Base-by-base conservation (phyloP, 1,140 invertebrate genomes). In the Drosophila novamexicana region DNA sequence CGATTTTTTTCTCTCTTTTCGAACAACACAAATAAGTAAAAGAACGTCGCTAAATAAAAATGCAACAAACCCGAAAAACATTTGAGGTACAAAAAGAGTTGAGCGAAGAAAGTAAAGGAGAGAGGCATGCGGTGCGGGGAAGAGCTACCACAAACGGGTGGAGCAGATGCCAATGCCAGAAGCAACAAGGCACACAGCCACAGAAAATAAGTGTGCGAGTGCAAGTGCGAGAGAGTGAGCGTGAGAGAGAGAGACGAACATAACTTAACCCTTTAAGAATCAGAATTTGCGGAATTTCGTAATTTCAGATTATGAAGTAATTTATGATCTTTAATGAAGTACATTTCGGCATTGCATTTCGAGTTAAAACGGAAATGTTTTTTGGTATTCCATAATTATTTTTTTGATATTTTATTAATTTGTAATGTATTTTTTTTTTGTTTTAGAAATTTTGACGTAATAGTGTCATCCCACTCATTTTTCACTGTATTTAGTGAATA, bases 261-360 rank as follows among this genome's bases (percentile, higher is more conserved):
- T 49, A 47, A 32, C 12, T 75, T 75, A 75, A 71, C 73, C 73
- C 67, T 42, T 53, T 18, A 34, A 39, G 58, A 52, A 14, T 14
- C 0, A 10, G 16, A 54, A 49, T 62, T 68, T 42, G 36, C 18
- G 37, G 18, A 42, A 71, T 56, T 67, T 69, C 16, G 39, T 7
- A 45, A 29, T 47, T 44, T 29, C 37, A 49, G 36, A 49, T 29
- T 62, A 9, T 47, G 18, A 7, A 47, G 14, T 58, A 34, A 58
- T 58, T 58, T 58, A 58, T 58, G 40, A 10, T 9, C 39, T 57
- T 44, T 42, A 57, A 57, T 57, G 54, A n/a, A 32, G 7, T 42
- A 22, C 37, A 7, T 6, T 62, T 36, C 8, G 22, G n/a, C 8
- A 18, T 5, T 29, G 12, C n/a, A 5, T 14, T 42, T 44, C 9